Conservation (phyloP, 2,113 vertebrate genomes). For the Dasyurus viverrinus region DNA sequence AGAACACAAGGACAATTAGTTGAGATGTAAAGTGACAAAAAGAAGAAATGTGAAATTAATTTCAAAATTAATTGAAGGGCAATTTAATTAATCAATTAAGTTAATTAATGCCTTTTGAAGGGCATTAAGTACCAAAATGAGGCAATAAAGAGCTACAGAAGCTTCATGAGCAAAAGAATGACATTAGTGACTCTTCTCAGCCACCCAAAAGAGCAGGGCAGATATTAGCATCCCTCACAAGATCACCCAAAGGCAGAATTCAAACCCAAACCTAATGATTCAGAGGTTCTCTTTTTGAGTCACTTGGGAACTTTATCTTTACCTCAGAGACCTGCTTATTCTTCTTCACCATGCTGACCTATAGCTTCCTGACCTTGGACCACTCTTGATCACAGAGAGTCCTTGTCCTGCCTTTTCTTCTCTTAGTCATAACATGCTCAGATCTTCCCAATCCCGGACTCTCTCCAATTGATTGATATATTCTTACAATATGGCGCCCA, state of each 20-base stretch:
- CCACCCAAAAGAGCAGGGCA: not conserved
- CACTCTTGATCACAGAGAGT: not conserved
- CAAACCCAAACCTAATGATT: not conserved
- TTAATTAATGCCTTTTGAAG: not conserved
- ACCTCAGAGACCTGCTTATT: not conserved
- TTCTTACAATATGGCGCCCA: not conserved
- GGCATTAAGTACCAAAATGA: not conserved
- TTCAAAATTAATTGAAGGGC: not conserved
- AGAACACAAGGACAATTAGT: not conserved
- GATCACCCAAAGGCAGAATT: not conserved
- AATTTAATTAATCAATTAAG: no score
- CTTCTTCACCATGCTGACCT: not conserved
- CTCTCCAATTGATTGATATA: not conserved
- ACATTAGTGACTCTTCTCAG: not conserved
- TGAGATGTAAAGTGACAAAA: not conserved
- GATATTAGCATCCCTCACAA: not conserved
- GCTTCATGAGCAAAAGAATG: not conserved
- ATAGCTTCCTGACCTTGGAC: not conserved
- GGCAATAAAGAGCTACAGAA: not conserved
- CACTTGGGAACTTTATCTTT: not conserved
- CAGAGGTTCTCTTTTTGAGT: not conserved
- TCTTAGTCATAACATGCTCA: not conserved
- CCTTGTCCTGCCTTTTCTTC: not conserved
- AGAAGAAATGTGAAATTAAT: not conserved
- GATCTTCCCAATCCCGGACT: not conserved